Evolutionary conservation across 1,140 invertebrate species (phyloP), one percentile per base, ranked within the genome.

Genomic region (Formica exsecta): DNA sequence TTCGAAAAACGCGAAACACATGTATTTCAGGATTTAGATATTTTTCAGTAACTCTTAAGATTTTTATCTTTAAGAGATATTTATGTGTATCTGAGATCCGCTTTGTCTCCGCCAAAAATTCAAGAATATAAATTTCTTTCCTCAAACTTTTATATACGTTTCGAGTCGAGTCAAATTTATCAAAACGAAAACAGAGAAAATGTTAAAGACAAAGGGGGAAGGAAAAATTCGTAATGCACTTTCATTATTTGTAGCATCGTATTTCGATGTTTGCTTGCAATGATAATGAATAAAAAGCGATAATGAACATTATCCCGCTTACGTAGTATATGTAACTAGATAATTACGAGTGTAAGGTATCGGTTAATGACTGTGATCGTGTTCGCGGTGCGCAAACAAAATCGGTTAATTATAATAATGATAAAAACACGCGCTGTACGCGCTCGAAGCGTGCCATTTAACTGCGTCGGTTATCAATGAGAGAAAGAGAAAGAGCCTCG

Each of bases 331-430:
- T 73, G 54, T 74, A 74, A 83, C 29, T 83, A 74, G 54, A 83
- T 83, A 83, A 83, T 83, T 73, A 83, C 38, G 44, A 38, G 38
- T 74, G 11, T 83, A 83, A 74, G 38, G 41, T 83, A 83, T 83
- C 68, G 19, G 38, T 44, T 81, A 81, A 81, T 29, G 38, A 61
- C 79, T 81, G 54, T 38, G 79, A 73, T 81, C 66, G n/a, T 44
- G 38, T 81, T 81, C 79, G 68, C 79, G 9, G 7, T 38, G 76
- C 13, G n/a, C 51, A 70, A 70, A 71, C 38, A 22, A 73, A 81
- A 61, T 81, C 66, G 32, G 54, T 81, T 73, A 73, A 81, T 81
- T 61, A 81, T 61, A 61, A 73, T 81, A 44, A 73, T 73, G 19
- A 81, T 71, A 71, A 59, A 81, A 81, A 73, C 54, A 61, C 6